Conservation (phyloP, 2,888 invertebrate species). For the Augochlorella aurata region DNA sequence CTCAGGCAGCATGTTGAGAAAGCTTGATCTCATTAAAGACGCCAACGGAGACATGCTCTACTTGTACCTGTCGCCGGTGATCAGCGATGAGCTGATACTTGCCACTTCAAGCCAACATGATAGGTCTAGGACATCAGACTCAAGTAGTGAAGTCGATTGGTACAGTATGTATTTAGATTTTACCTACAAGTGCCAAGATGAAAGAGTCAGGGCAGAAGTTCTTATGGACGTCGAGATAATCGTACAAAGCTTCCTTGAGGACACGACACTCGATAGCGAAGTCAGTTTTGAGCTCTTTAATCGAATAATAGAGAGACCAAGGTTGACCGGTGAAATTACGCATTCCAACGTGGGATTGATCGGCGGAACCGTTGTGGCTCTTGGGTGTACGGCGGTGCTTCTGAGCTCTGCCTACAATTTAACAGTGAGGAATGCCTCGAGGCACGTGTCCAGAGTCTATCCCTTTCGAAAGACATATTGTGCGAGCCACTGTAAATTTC, state of each 20-base stretch:
- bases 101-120: neutral
- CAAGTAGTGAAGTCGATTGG: neutral
- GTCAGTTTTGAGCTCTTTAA: neutral
- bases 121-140: neutral
- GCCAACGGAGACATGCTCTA: constrained; percentile 11
- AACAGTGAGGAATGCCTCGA: neutral
- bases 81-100: constrained; percentile 1
- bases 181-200: neutral
- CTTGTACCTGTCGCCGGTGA: constrained; percentile 8
- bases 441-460: neutral
- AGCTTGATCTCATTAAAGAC: neutral
- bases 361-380: neutral
- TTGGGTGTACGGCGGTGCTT: neutral
- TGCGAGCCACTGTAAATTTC: neutral
- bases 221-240: neutral
- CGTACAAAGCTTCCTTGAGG: neutral
- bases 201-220: neutral
- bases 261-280: neutral
- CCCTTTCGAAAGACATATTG: neutral
- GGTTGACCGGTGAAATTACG: neutral
- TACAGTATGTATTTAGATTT: neutral
- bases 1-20: neutral
- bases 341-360: neutral
- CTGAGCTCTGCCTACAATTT: neutral
- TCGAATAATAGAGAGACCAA: neutral